Base-by-base conservation (phyloP, 2,888 invertebrate species). In the Pterobdella sp. region DNA sequence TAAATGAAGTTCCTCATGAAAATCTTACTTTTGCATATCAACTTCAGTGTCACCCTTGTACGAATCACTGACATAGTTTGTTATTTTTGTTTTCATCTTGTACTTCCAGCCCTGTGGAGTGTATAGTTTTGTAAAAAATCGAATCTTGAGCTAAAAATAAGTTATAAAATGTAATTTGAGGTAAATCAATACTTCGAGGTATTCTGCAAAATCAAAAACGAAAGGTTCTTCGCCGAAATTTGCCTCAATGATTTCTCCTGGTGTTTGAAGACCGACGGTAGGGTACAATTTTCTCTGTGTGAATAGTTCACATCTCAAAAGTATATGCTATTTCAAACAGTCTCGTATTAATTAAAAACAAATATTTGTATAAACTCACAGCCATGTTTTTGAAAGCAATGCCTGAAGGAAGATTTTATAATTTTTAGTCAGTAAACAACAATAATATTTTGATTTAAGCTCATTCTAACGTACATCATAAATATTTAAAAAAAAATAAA, bases 221-320 rank as follows among this genome's bases (percentile, higher is more conserved):
- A 99, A 98, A 29, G 95, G 95, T 80, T 90, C 89, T 85, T 95
- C 94, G 0, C 98, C 98, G 85, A 99, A 98, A 87, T 99, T 98
- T 1, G 95, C 95, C 85, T 96, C 95, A 72, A 96, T 93, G 77
- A 95, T 91, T 87, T 97, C 97, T 68, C 96, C 96, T 10, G 96
- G 94, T 56, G 96, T 97, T 86, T 98, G 98, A 74, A 98, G 88
- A 0, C 98, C 98, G 76, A 98, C 96, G 26, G 96, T 97, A 32
- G 98, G 97, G 86, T 94, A 98, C 75, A 98, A 87, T 86, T 94
- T 93, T 75, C 91, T 89, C 94, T 94, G 86, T 14, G 63, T 14
- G 14, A 14, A 49, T 49, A 49, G 14, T 49, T 14, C 22, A 14
- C 14, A 49, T 14, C 52, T 22, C 14, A 14, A 49, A 14, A 14